These are phyloP conservation scores for Julus scanicus DNA, from an alignment of 2,888 invertebrate genomes.

Conservation along the genomic window DNA sequence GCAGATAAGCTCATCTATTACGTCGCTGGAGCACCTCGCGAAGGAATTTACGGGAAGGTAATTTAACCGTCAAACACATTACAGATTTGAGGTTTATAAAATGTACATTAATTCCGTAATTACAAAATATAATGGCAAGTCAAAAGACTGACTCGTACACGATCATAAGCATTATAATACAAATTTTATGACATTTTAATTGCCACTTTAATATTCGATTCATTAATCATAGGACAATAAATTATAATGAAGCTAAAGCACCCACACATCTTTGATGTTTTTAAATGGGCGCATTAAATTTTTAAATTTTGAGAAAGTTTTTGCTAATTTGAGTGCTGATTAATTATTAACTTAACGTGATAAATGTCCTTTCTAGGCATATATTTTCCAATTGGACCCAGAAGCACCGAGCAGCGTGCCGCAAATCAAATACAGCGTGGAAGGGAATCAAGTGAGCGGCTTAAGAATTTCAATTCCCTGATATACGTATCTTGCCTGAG, in stretches of 20 bases:
- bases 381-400: background rate
- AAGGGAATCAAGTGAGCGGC: constrained; percentile 25
- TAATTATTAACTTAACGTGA: constrained; percentile 53
- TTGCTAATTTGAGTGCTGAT: background rate
- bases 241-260: background rate
- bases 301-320: no score
- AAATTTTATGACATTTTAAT: background rate
- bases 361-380: background rate
- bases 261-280: background rate
- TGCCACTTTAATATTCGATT: constrained; percentile 63
- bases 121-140: background rate
- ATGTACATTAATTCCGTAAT: background rate
- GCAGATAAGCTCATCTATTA: constrained; percentile 65
- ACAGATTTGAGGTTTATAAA: background rate
- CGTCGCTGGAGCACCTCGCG: constrained; percentile 71
- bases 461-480: background rate
- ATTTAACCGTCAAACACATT: background rate
- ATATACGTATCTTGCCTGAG: background rate
- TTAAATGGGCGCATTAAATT: background rate
- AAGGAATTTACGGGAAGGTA: constrained; percentile 63
- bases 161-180: background rate
- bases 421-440: background rate
- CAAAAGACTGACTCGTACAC: background rate
- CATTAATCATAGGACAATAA: constrained; percentile 64
- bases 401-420: background rate